A percentile compares a stretch with the other conserved stretches of the same genome.
These are phyloP conservation scores for Lymantria monacha DNA, from an alignment of 2,888 invertebrate species.

Conservation along the genomic window DNA sequence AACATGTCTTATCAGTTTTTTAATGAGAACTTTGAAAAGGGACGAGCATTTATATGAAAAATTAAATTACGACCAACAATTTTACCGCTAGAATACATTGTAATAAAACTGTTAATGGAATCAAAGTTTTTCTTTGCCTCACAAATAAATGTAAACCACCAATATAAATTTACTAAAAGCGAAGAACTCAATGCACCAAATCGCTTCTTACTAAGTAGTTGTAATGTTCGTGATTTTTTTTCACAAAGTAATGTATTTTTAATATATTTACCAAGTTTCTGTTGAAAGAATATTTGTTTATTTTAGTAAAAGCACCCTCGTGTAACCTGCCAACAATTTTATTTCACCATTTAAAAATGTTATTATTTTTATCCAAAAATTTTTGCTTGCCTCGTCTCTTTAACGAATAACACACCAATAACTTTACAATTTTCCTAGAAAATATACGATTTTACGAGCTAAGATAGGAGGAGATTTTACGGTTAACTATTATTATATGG, in stretches of 20 bases:
- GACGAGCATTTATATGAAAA: too few relatives aligned
- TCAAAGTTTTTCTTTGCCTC: too few relatives aligned
- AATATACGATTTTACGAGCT: slow-evolving; percentile 30
- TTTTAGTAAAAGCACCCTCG: slow-evolving; percentile 11
- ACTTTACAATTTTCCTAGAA: slow-evolving; percentile 45
- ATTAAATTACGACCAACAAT: too few relatives aligned
- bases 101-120: too few relatives aligned
- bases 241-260: slow-evolving; percentile 29
- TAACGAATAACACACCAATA: slow-evolving; percentile 45
- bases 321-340: slow-evolving; percentile 27
- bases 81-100: too few relatives aligned
- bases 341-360: slow-evolving; percentile 13
- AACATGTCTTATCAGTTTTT: too few relatives aligned
- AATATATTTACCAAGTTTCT: slow-evolving; percentile 19
- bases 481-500: slow-evolving; percentile 22
- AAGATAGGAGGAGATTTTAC: slow-evolving; percentile 23
- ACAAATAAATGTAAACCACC: too few relatives aligned
- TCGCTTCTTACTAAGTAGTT: not conserved
- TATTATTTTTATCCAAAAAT: slow-evolving; percentile 18
- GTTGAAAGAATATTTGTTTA: slow-evolving; percentile 21
- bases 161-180: too few relatives aligned
- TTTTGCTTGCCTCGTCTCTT: slow-evolving; percentile 12
- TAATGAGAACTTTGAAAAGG: too few relatives aligned
- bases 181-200: not conserved
- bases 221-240: slow-evolving; percentile 12